Percentiles rank a stretch among this genome's conserved stretches.
phyloP scores from a whole-genome alignment of 2,797 vertebrate species.

The Darevskia nairensis region DNA sequence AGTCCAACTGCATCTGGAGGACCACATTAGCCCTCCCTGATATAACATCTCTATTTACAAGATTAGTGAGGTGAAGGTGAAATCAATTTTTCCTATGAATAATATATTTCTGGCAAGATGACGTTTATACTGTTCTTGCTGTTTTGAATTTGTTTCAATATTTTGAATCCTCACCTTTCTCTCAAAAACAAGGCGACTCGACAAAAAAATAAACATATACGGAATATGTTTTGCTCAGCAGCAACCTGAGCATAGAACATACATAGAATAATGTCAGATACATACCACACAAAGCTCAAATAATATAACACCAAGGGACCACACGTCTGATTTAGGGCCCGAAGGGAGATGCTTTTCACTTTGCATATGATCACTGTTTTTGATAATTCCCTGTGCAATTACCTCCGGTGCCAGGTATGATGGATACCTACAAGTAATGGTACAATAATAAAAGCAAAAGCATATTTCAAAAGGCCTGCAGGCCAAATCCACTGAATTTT shows the following conservation, averaged over 20 bases:
- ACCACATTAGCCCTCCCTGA: too few species aligned
- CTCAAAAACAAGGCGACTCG: neutral
- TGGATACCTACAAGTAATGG: constrained; percentile 84
- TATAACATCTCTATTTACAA: too few species aligned
- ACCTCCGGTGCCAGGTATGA: constrained; percentile 97
- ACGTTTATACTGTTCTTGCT: neutral
- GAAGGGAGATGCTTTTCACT: constrained; percentile 86
- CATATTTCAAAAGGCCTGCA: neutral
- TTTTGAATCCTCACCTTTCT: neutral
- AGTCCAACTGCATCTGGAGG: too few species aligned
- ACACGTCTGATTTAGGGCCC: constrained; percentile 95
- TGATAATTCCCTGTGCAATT: constrained; percentile 90
- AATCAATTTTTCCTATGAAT: neutral
- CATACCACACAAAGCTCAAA: constrained; percentile 96
- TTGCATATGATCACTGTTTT: constrained; percentile 83
- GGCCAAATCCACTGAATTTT: constrained; percentile 18
- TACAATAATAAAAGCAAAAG: constrained; percentile 31
- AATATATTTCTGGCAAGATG: neutral
- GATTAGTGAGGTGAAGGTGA: too few species aligned
- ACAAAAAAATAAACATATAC: neutral
- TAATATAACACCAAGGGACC: constrained; percentile 95
- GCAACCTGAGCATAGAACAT: neutral
- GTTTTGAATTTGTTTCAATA: neutral
- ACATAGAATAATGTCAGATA: constrained; percentile 50
- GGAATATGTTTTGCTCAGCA: constrained; percentile 19